These are phyloP conservation scores for Dermolepida albohirtum DNA, from an alignment of 2,888 invertebrate species.

Conservation along the genomic window DNA sequence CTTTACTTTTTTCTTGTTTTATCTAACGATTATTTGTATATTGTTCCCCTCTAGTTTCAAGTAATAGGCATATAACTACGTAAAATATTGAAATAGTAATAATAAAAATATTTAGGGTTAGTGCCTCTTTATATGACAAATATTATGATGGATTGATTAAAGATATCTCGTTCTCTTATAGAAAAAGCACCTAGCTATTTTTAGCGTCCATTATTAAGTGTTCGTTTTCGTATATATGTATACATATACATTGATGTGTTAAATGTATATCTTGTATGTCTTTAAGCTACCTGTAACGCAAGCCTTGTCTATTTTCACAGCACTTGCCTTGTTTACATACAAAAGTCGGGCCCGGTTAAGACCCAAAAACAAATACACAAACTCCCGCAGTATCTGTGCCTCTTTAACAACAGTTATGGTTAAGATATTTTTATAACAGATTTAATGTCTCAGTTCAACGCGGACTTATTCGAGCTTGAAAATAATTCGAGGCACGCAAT, in stretches of 20 bases:
- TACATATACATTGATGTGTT: constrained; percentile 35
- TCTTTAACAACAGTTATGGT: constrained; percentile 46
- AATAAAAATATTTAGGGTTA: too few species aligned
- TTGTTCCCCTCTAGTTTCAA: too few species aligned
- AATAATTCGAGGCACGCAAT: constrained; percentile 49
- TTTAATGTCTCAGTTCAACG: constrained; percentile 40
- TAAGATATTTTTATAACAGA: constrained; percentile 44
- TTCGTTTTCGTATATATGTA: constrained; percentile 6
- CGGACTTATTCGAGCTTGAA: constrained; percentile 38
- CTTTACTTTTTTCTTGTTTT: too few species aligned
- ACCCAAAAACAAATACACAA: constrained; percentile 51
- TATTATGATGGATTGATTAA: too few species aligned
- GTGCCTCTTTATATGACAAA: too few species aligned
- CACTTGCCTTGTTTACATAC: constrained; percentile 52
- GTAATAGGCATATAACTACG: too few species aligned
- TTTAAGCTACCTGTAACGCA: constrained; percentile 47
- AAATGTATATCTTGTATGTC: constrained; percentile 40
- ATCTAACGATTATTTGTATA: too few species aligned
- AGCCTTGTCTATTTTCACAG: constrained; percentile 51
- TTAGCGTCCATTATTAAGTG: constrained; percentile 35
- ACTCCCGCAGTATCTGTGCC: constrained; percentile 43
- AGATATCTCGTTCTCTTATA: too few species aligned
- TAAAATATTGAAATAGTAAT: too few species aligned
- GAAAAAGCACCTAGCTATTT: constrained; percentile 19
- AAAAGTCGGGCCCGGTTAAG: constrained; percentile 49